Base-by-base conservation (phyloP, 2,113 vertebrate species). In the Xiphophorus couchianus region DNA sequence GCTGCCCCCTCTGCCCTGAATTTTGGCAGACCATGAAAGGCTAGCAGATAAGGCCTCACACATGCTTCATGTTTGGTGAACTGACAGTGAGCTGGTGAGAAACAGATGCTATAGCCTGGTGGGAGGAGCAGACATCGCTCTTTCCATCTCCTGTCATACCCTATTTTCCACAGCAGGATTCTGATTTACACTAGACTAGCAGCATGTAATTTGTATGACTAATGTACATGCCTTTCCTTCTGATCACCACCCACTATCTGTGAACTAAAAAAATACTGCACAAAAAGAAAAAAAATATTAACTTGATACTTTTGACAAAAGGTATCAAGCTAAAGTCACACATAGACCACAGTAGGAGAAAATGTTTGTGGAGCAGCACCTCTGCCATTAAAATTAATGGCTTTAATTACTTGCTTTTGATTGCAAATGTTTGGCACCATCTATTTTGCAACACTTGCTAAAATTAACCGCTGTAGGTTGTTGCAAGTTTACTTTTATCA, bases 1-100 rank as follows among this genome's bases (percentile, higher is more conserved):
- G 61, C 77, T 35, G 72, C 73, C 78, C 85, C 86, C 68, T 61
- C 65, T 74, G 69, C 77, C 58, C 69, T 29, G 73, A 67, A 69
- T 84, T 66, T 76, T 93, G 92, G 91, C 90, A 89, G 76, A 76
- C 75, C 82, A 90, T 93, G 87, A 89, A 80, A 90, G 83, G 78
- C 51, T 12, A 78, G 71, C 78, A 85, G 89, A 90, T 89, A 90
- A 89, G 83, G 72, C 73, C 71, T 78, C 83, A 81, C 88, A 81
- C 84, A 89, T 86, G 86, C 82, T 80, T 80, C 73, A 63, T 75
- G 84, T 89, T 90, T 81, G 87, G 71, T 77, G 76, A 80, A 67
- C 84, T 82, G 83, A 78, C 82, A 84, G 80, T 19, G 51, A 68
- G 84, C 66, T 80, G 75, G 64, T 83, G 73, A 75, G 77, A 76